A percentile compares a stretch with the other conserved stretches of the same genome.
Evolutionary conservation across 1,140 invertebrate species (phyloP).

Genomic region (Rhopalosiphum padi): DNA sequence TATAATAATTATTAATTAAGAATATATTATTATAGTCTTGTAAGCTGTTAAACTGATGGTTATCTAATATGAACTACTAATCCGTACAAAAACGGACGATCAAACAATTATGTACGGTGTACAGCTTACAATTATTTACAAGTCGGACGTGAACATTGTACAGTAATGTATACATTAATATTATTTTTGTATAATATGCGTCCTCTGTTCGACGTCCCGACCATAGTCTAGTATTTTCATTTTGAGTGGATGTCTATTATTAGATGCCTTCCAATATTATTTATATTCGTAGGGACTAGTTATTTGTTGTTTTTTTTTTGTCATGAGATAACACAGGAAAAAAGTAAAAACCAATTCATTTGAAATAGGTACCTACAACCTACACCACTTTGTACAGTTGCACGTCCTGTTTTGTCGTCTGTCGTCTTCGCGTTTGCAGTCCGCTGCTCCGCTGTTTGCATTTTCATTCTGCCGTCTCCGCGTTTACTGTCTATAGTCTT

Average conservation of each 20-base stretch:
- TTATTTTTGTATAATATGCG: neutral
- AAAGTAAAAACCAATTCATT: slow-evolving; percentile 7
- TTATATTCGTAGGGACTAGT: neutral
- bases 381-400: neutral
- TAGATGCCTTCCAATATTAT: neutral
- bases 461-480: neutral
- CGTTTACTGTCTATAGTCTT: neutral
- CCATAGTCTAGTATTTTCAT: neutral
- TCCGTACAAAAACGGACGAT: neutral
- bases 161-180: neutral
- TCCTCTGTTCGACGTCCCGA: neutral
- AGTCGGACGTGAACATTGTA: neutral
- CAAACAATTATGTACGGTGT: neutral
- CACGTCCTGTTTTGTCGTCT: neutral
- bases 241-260: neutral
- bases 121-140: neutral
- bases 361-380: neutral
- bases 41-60: neutral
- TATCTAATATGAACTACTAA: neutral
- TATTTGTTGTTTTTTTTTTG: neutral
- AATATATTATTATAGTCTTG: neutral
- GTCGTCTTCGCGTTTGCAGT: neutral
- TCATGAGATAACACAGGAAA: neutral
- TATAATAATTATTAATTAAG: neutral
- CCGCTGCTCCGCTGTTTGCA: neutral